Conservation (phyloP, 2,888 invertebrate genomes). For the Diadegma fenestrale region DNA sequence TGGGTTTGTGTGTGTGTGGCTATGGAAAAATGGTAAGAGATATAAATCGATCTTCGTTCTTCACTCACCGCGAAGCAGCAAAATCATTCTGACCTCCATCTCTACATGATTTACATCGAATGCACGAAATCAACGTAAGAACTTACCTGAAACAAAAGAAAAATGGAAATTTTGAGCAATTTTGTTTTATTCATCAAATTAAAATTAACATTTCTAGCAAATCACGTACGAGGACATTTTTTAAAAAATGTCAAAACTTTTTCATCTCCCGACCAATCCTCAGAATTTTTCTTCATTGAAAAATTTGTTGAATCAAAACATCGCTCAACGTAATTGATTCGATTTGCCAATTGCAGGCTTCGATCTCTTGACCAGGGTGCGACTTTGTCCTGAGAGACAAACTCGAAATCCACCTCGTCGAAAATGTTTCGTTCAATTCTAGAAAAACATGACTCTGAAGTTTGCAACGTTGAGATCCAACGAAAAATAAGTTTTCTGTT, state of each 20-base stretch:
- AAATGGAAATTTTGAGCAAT: conserved; percentile 16
- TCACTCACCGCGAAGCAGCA: conserved; percentile 61
- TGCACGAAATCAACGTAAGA: conserved; percentile 13
- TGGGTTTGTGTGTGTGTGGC: neutral
- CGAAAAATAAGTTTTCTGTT: too few relatives aligned
- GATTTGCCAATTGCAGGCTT: neutral
- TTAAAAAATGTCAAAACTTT: neutral
- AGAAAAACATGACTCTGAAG: too few relatives aligned
- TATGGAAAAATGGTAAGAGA: conserved; percentile 20
- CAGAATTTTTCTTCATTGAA: too few relatives aligned
- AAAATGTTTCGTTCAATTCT: neutral
- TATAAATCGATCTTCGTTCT: conserved; percentile 59
- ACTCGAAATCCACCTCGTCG: neutral
- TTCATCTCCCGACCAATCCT: neutral
- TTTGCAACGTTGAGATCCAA: too few relatives aligned
- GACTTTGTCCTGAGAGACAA: neutral
- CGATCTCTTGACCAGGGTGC: neutral
- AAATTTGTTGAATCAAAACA: neutral
- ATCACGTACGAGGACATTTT: neutral
- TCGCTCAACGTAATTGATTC: neutral
- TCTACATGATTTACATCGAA: conserved; percentile 26
- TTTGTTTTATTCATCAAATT: neutral
- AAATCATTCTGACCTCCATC: conserved; percentile 37
- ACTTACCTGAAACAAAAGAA: conserved; percentile 76
- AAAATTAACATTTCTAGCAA: neutral